Conservation (phyloP, 2,113 vertebrate species). For the Lasiurus cinereus region DNA sequence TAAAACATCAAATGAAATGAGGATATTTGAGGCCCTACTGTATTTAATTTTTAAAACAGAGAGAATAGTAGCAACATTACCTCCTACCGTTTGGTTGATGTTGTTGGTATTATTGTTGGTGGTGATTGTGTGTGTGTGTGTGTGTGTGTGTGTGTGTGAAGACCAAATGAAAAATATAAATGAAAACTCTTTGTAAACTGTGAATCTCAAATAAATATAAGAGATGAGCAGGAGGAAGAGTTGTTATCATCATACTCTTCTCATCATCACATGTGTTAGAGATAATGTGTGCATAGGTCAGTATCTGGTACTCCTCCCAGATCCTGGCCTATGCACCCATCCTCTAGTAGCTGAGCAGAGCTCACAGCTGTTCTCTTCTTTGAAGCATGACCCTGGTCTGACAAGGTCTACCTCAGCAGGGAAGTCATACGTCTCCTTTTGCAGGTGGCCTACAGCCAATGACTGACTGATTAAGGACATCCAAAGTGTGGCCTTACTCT, state of each 20-base stretch:
- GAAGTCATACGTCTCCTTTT: not conserved
- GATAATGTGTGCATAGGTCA: not conserved
- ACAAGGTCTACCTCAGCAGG: not conserved
- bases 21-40: not conserved
- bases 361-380: not conserved
- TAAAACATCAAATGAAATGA: not conserved
- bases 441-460: not conserved
- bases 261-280: not conserved
- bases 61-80: not conserved
- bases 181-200: not conserved
- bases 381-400: not conserved
- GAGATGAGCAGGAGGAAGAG: not conserved
- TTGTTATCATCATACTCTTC: not conserved
- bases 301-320: not conserved
- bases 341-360: not conserved
- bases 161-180: not conserved
- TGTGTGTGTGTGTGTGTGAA: not conserved
- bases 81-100: not conserved
- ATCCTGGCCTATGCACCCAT: not conserved
- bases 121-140: not conserved
- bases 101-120: not conserved
- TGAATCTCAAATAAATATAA: not conserved
- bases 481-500: not conserved
- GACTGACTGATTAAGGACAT: not conserved
- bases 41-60: conserved; percentile 30